These are phyloP conservation scores for Alviniconcha marisindica DNA, from an alignment of 1,140 invertebrate genomes.

Conservation along the genomic window DNA sequence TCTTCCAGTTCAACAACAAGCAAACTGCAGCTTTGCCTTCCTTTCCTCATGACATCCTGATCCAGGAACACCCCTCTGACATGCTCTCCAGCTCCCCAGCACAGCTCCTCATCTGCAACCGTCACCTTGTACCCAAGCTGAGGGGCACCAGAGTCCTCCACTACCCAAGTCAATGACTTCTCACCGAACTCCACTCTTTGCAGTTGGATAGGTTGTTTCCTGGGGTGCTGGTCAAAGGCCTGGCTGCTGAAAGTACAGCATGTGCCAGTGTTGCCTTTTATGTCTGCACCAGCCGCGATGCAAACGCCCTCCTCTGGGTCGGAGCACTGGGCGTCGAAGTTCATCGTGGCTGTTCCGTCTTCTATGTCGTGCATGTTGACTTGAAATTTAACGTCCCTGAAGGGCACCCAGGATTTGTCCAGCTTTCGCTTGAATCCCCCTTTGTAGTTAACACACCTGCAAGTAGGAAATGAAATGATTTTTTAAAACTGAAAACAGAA, in stretches of 20 bases:
- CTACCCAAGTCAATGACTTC: background rate
- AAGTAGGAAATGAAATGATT: conserved; percentile 8
- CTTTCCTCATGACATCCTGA: background rate
- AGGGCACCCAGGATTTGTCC: conserved; percentile 46
- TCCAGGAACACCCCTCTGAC: background rate
- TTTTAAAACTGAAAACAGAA: too few relatives aligned
- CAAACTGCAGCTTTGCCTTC: background rate
- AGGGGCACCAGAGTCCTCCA: background rate
- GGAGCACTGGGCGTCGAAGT: conserved; percentile 6
- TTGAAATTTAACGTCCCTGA: conserved; percentile 44
- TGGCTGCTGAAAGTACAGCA: conserved; percentile 5
- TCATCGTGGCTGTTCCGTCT: conserved; percentile 33
- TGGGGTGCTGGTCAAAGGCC: background rate
- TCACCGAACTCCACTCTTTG: background rate
- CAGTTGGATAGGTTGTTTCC: background rate
- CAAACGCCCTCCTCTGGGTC: conserved; percentile 12
- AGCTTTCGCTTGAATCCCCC: conserved; percentile 49
- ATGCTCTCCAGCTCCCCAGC: background rate
- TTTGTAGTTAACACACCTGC: conserved; percentile 44
- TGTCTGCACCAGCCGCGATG: conserved; percentile 17
- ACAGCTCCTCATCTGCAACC: background rate
- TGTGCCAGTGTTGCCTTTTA: background rate
- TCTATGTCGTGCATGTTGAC: conserved; percentile 31
- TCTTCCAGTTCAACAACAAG: conserved; percentile 28
- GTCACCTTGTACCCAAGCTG: conserved; percentile 20